Conservation (phyloP, 2,113 vertebrate species). For the Melospiza georgiana region DNA sequence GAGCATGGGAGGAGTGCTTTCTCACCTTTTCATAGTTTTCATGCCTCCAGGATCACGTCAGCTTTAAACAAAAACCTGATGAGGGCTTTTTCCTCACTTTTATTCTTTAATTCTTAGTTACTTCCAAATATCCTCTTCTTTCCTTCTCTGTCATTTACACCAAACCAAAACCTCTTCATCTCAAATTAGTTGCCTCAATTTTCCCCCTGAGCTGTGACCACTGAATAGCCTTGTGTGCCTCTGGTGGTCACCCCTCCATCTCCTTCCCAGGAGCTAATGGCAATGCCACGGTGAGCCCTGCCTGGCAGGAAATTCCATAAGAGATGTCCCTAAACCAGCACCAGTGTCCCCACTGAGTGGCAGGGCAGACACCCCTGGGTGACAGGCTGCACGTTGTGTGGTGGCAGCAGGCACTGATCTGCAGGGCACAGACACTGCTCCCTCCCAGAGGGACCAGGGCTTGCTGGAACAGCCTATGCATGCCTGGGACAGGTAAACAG, state of each 20-base stretch:
- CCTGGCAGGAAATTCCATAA: neutral
- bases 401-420: neutral
- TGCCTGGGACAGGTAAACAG: neutral
- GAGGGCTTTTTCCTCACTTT: neutral
- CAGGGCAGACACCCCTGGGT: neutral
- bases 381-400: accelerated
- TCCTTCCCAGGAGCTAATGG: neutral
- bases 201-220: neutral
- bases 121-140: neutral
- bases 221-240: neutral
- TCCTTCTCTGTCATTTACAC: neutral
- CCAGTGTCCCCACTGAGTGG: neutral
- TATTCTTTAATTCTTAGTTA: neutral
- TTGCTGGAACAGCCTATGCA: neutral
- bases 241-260: neutral
- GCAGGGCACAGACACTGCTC: too few relatives aligned
- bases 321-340: accelerated
- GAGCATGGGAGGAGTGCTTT: neutral
- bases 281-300: accelerated
- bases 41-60: neutral
- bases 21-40: neutral
- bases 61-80: neutral
- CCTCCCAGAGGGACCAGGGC: neutral
- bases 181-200: neutral
- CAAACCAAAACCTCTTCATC: neutral